Percentiles rank a stretch among this genome's conserved stretches.
Evolutionary conservation across 1,140 invertebrate species (phyloP).

Genomic region (Drosophila obscura): DNA sequence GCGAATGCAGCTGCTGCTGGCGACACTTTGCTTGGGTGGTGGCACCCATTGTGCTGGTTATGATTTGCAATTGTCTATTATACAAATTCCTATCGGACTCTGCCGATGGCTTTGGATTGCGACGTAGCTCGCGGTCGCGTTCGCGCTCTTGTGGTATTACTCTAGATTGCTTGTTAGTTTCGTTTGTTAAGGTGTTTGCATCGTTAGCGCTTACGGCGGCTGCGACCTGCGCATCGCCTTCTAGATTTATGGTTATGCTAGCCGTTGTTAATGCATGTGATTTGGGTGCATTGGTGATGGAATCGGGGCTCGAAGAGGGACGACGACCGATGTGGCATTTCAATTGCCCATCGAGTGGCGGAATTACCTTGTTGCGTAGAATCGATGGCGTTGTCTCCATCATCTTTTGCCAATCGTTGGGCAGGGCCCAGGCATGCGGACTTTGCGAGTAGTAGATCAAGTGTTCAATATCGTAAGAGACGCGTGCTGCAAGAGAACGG

Average conservation of each 20-base stretch:
- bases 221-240: not conserved
- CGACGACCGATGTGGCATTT: constrained; percentile 8
- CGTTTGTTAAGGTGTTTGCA: constrained; percentile 9
- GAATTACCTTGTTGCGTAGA: constrained; percentile 83
- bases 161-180: constrained; percentile 42
- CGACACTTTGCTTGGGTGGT: constrained; percentile 23
- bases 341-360: constrained; percentile 15
- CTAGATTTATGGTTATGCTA: no score
- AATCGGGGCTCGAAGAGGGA: constrained; percentile 30
- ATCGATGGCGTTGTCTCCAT: constrained; percentile 72
- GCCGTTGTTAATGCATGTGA: constrained; percentile 48
- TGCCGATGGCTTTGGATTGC: constrained; percentile 59
- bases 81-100: constrained; percentile 70
- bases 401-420: constrained; percentile 77
- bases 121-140: constrained; percentile 50
- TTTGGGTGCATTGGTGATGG: constrained; percentile 62
- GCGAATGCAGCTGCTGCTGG: constrained; percentile 5
- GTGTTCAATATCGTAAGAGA: constrained; percentile 79
- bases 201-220: constrained; percentile 1
- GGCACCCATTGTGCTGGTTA: constrained; percentile 65
- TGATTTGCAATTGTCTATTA: constrained; percentile 80
- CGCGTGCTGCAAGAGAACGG: constrained; percentile 49
- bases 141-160: constrained; percentile 46
- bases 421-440: constrained; percentile 77
- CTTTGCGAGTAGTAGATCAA: constrained; percentile 80